Evolutionary conservation across 1,140 invertebrate species (phyloP), one percentile per base, ranked within the genome.

Genomic region (Conus betulinus): DNA sequence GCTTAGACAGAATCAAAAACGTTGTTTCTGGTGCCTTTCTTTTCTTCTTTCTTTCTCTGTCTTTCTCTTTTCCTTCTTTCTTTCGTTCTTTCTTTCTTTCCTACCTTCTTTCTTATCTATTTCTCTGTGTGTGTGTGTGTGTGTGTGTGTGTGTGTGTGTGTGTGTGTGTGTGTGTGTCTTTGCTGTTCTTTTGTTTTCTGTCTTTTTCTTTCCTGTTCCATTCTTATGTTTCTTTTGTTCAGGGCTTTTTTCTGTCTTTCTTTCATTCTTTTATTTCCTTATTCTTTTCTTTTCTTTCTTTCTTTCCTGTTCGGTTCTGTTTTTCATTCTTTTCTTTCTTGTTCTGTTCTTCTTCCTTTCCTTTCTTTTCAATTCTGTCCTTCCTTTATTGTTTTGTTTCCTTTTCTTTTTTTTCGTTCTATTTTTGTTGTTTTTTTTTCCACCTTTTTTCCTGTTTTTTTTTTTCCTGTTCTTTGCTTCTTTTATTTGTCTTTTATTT

Each of bases 321-420:
- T 86, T 11, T 7, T 63, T 27, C 20, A 55, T 20, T 67, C 23
- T 55, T 67, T 89, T 25, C 74, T 74, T n/a, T 84, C 57, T 23
- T 76, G 39, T 39, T 39, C 67, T 39, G 71, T 86, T 25, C 27
- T 79, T n/a, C 39, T n/a, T 79, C 78, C 39, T n/a, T 79, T n/a
- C 39, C 25, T 79, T n/a, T 79, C 39, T 39, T 39, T 39, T 3
- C 39, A 39, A 39, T 39, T 39, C 39, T 39, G 39, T 39, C 39
- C 39, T 76, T 74, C 8, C 52, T 15, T 63, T 85, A 13, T 17
- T 57, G 57, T 63, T 85, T 57, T 60, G n/a, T 60, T 60, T 88
- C 11, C 71, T 67, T 20, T 84, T 84, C 20, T 71, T 63, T n/a
- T 84, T 84, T 1, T 71, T 63, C 3, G 57, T 27, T 23, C 57